These are phyloP conservation scores for Ctenopoma kingsleyae DNA, from an alignment of 2,797 vertebrate species.

Conservation along the genomic window DNA sequence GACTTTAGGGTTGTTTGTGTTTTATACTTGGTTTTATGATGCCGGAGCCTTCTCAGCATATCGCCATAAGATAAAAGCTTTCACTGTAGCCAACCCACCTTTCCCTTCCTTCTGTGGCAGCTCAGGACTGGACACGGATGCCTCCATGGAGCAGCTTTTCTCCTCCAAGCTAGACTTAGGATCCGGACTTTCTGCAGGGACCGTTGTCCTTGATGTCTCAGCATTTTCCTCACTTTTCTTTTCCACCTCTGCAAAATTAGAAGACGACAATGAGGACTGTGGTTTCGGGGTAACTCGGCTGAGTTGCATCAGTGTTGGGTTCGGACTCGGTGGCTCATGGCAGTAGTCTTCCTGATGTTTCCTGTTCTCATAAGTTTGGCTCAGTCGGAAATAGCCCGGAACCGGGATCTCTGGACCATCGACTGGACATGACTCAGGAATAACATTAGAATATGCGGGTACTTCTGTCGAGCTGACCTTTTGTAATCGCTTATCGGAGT, in stretches of 20 bases:
- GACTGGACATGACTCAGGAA: conserved; percentile 91
- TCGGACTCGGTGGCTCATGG: conserved; percentile 93
- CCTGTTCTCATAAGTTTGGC: conserved; percentile 96
- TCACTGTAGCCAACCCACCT: conserved; percentile 91
- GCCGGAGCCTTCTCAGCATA: conserved; percentile 88
- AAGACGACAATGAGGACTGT: conserved; percentile 80
- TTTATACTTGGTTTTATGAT: conserved; percentile 92
- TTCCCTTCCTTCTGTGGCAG: conserved; percentile 94
- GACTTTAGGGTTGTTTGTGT: conserved; percentile 93
- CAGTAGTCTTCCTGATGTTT: conserved; percentile 93
- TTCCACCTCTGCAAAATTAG: conserved; percentile 88
- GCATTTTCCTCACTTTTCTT: conserved; percentile 91
- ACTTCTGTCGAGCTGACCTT: conserved; percentile 93
- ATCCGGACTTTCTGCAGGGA: conserved; percentile 90
- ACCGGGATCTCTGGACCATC: conserved; percentile 98
- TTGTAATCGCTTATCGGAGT: conserved; percentile 94
- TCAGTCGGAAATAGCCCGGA: conserved; percentile 98
- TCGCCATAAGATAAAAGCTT: conserved; percentile 90
- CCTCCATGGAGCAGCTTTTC: conserved; percentile 90
- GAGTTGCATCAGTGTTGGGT: conserved; percentile 92
- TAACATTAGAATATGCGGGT: conserved; percentile 92
- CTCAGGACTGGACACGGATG: conserved; percentile 94
- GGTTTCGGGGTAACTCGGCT: conserved; percentile 93
- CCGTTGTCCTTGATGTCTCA: conserved; percentile 88
- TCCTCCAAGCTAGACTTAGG: conserved; percentile 89